Evolutionary conservation across 2,888 invertebrate genomes (phyloP).

Genomic region (Apeira syringaria): DNA sequence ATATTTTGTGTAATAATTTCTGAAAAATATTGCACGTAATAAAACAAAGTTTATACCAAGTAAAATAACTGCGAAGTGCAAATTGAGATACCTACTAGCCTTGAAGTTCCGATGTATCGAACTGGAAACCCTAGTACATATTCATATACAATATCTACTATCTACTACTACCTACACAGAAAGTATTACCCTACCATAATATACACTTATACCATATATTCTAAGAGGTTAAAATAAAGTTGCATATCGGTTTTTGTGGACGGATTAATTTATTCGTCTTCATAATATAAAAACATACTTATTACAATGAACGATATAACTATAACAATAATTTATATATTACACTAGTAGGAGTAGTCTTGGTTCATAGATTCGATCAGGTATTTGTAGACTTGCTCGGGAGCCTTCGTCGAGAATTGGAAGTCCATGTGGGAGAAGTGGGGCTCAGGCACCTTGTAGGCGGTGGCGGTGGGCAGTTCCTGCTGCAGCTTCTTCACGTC

Average conservation of each 20-base stretch:
- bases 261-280: conserved; percentile 55
- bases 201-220: no score
- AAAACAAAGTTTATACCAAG: no score
- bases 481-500: conserved; percentile 82
- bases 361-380: conserved; percentile 61
- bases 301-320: conserved; percentile 37
- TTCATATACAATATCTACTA: no score
- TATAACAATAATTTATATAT: conserved; percentile 36
- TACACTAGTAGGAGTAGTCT: conserved; percentile 26
- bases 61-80: no score
- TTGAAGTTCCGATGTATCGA: no score
- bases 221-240: no score
- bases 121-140: no score
- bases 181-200: no score
- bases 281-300: conserved; percentile 44
- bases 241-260: conserved; percentile 43
- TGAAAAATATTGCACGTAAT: no score
- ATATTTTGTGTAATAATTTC: no score
- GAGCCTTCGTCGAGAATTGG: conserved; percentile 65
- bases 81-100: no score
- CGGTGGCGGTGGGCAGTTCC: conserved; percentile 80
- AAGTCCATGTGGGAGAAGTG: conserved; percentile 74
- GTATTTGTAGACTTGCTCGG: conserved; percentile 58
- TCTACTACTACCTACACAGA: no score
- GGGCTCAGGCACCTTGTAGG: conserved; percentile 80